phyloP scores from a whole-genome alignment of 2,888 invertebrate genomes.

The Eutolmus rufibarbis region DNA sequence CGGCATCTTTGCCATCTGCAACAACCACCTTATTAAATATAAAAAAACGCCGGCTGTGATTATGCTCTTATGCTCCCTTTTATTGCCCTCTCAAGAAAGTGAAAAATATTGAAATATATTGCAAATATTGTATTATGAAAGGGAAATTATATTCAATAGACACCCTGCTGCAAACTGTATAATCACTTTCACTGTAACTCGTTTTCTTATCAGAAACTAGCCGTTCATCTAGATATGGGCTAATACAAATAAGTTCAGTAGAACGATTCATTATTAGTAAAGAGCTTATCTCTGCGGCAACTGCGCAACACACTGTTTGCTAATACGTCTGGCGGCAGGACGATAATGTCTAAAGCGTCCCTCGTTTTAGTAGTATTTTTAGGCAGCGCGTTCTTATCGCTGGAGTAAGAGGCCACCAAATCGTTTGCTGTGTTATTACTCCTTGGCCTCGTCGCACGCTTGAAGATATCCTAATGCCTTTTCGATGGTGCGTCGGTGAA shows the following conservation, averaged over 20 bases:
- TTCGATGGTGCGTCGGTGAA: neutral
- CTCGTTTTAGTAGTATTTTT: neutral
- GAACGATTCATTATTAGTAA: neutral
- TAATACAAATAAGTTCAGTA: neutral
- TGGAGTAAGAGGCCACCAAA: neutral
- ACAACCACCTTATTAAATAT: too few species aligned
- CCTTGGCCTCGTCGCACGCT: neutral
- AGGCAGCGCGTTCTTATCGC: neutral
- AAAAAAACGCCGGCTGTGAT: too few species aligned
- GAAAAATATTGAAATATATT: too few species aligned
- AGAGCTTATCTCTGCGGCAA: neutral
- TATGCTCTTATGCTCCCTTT: too few species aligned
- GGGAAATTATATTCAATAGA: too few species aligned
- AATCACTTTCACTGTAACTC: neutral
- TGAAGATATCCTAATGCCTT: neutral
- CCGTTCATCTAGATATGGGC: neutral
- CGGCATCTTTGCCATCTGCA: too few species aligned
- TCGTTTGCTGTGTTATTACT: neutral
- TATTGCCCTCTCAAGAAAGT: too few species aligned
- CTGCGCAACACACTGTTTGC: neutral
- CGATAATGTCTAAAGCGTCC: neutral
- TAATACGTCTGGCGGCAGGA: neutral
- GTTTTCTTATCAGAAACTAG: neutral
- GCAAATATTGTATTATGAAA: too few species aligned
- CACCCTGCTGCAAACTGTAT: neutral